Conservation (phyloP, 2,888 invertebrate genomes). For the Pomacea canaliculata region DNA sequence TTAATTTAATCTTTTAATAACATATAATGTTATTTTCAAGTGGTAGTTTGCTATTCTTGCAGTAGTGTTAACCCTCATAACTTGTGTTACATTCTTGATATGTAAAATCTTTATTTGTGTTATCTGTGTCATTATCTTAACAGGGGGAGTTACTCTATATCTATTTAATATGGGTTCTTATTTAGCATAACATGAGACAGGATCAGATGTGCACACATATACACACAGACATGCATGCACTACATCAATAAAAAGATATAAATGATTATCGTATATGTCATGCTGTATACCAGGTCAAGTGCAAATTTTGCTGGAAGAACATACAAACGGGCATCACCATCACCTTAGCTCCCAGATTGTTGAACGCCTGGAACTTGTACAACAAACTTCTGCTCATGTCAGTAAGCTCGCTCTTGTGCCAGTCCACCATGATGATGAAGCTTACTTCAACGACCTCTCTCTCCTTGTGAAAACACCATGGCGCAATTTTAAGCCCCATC, state of each 20-base stretch:
- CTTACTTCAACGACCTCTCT: constrained; percentile 47
- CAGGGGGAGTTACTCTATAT: no score
- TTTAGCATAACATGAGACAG: no score
- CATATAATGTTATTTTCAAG: no score
- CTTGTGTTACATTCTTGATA: no score
- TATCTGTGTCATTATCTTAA: no score
- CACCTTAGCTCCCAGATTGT: constrained; percentile 38
- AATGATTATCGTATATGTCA: neutral
- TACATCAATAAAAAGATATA: constrained; percentile 2
- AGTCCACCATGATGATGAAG: constrained; percentile 48
- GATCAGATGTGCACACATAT: neutral
- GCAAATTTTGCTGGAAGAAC: constrained; percentile 36
- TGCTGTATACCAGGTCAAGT: constrained; percentile 43
- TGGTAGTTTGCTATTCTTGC: no score
- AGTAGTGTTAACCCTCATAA: no score
- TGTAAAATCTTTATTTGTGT: no score
- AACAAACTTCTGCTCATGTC: constrained; percentile 36
- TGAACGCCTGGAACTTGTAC: constrained; percentile 36
- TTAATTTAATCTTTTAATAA: no score
- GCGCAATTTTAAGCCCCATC: constrained; percentile 37
- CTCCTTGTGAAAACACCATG: constrained; percentile 43
- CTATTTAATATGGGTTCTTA: no score
- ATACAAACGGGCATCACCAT: constrained; percentile 33
- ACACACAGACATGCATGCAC: neutral
- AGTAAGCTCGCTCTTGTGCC: constrained; percentile 41